These are phyloP conservation scores for Thyatira batis DNA, from an alignment of 2,888 invertebrate genomes.

Conservation along the genomic window DNA sequence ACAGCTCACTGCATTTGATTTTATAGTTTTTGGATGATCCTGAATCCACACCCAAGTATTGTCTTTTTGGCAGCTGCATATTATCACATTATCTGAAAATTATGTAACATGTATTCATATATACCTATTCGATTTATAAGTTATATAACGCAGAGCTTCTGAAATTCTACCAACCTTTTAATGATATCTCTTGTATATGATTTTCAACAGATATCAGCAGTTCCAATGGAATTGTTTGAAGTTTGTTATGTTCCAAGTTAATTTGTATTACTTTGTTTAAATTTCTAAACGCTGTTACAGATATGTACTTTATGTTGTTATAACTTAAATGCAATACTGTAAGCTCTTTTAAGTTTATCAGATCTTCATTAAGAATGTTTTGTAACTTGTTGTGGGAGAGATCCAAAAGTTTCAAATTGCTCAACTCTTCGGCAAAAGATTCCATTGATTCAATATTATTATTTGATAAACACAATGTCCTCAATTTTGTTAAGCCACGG, in stretches of 20 bases:
- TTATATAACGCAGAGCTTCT: neutral
- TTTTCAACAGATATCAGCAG: slow-evolving; percentile 91
- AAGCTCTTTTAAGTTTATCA: slow-evolving; percentile 89
- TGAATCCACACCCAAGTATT: slow-evolving; percentile 96
- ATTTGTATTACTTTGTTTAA: slow-evolving; percentile 89
- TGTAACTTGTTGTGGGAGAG: slow-evolving; percentile 92
- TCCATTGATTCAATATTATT: slow-evolving; percentile 92
- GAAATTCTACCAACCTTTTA: slow-evolving; percentile 86
- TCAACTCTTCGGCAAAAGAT: slow-evolving; percentile 89
- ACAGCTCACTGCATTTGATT: slow-evolving; percentile 60
- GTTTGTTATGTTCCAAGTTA: slow-evolving; percentile 91
- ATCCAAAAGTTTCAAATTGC: slow-evolving; percentile 89
- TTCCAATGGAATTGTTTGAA: slow-evolving; percentile 90
- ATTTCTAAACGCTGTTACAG: slow-evolving; percentile 89
- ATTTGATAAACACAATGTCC: slow-evolving; percentile 91
- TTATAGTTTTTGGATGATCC: slow-evolving; percentile 86
- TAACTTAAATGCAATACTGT: slow-evolving; percentile 90
- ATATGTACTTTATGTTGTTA: slow-evolving; percentile 91
- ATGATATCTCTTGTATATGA: slow-evolving; percentile 88
- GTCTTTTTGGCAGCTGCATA: slow-evolving; percentile 94
- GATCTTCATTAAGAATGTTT: slow-evolving; percentile 88
- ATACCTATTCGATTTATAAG: neutral
- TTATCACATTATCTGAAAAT: slow-evolving; percentile 90
- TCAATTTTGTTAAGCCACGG: slow-evolving; percentile 88
- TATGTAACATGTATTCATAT: neutral